These are phyloP conservation scores for Ormyrus pomaceus DNA, from an alignment of 2,888 invertebrate species.

Conservation along the genomic window DNA sequence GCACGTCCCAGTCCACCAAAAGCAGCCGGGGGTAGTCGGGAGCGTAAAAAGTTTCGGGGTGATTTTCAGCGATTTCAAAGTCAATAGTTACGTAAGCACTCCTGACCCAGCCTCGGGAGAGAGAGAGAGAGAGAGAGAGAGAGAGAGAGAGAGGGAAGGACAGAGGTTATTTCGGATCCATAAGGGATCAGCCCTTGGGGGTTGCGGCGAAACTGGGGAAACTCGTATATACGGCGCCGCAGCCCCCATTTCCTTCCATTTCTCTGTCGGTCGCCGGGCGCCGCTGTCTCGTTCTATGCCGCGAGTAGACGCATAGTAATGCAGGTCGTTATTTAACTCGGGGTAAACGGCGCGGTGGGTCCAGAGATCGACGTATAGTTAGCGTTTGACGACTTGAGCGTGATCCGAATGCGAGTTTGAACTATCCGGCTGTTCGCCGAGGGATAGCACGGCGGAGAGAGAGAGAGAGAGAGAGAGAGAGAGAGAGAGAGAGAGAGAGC, in stretches of 20 bases:
- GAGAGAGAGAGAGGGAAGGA: constrained; percentile 10
- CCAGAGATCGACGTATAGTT: constrained; percentile 58
- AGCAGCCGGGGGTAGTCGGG: neutral
- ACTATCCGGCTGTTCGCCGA: constrained; percentile 36
- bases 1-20: too few species aligned
- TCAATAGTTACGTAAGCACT: constrained; percentile 43
- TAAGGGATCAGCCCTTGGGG: constrained; percentile 44
- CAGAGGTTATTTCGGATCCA: constrained; percentile 25
- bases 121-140: constrained; percentile 25
- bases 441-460: neutral
- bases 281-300: too few species aligned
- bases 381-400: constrained; percentile 65
- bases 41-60: constrained; percentile 34
- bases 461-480: neutral
- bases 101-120: constrained; percentile 23
- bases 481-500: neutral
- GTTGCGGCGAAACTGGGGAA: constrained; percentile 10
- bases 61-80: constrained; percentile 46
- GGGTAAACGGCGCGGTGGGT: constrained; percentile 24
- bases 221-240: constrained; percentile 9
- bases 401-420: constrained; percentile 61
- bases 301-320: constrained; percentile 58
- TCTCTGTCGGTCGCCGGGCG: constrained; percentile 3
- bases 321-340: constrained; percentile 59
- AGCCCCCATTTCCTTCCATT: constrained; percentile 37